These are phyloP conservation scores for Zaprionus lineosus DNA, from an alignment of 2,888 invertebrate genomes.

Conservation along the genomic window DNA sequence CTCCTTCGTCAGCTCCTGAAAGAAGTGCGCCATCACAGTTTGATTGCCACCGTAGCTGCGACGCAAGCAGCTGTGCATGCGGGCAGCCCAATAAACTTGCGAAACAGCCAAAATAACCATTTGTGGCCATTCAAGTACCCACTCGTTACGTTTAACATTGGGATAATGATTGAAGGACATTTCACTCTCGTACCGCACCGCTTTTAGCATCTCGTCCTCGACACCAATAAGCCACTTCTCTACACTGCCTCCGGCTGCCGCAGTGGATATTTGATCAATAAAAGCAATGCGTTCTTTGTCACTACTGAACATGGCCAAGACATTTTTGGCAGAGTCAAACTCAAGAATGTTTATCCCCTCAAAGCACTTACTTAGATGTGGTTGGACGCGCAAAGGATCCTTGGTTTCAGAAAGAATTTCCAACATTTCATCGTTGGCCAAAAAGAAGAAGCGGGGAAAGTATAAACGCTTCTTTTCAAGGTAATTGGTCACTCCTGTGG, in stretches of 20 bases:
- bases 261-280: slow-evolving; percentile 83
- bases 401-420: slow-evolving; percentile 88
- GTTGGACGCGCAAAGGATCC: slow-evolving; percentile 85
- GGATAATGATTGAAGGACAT: slow-evolving; percentile 82
- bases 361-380: slow-evolving; percentile 88
- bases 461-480: slow-evolving; percentile 86
- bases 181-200: slow-evolving; percentile 83
- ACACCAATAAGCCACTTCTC: slow-evolving; percentile 87
- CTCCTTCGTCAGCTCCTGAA: slow-evolving; percentile 83
- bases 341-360: slow-evolving; percentile 86
- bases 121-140: slow-evolving; percentile 86
- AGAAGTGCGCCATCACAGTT: slow-evolving; percentile 83
- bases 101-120: slow-evolving; percentile 86
- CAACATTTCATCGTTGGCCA: slow-evolving; percentile 89
- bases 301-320: slow-evolving; percentile 86
- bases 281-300: slow-evolving; percentile 85
- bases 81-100: slow-evolving; percentile 87
- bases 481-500: slow-evolving; percentile 86
- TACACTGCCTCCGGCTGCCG: slow-evolving; percentile 85
- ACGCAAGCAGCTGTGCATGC: slow-evolving; percentile 85
- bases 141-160: slow-evolving; percentile 83
- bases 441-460: slow-evolving; percentile 90
- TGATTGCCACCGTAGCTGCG: slow-evolving; percentile 80
- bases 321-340: slow-evolving; percentile 84
- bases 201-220: slow-evolving; percentile 86